Conservation (phyloP, 2,797 vertebrate genomes). For the Schizothorax lantsangensis region DNA sequence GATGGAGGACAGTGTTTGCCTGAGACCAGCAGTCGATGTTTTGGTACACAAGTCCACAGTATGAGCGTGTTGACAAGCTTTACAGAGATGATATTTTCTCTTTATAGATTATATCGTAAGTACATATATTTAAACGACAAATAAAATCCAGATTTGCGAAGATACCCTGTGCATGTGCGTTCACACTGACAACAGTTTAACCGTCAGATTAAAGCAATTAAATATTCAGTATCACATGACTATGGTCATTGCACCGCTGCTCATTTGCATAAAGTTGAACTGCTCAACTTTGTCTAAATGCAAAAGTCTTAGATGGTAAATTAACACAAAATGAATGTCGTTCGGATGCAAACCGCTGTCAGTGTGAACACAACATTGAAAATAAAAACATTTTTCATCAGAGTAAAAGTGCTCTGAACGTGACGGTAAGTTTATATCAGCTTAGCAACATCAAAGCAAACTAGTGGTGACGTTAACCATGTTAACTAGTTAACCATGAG, state of each 20-base stretch:
- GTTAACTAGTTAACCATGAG: conserved; percentile 22
- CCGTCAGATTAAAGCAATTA: not conserved
- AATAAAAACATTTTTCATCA: not conserved
- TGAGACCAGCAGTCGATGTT: conserved; percentile 31
- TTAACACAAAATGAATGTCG: too few species aligned
- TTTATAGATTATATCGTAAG: not conserved
- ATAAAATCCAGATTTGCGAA: conserved; percentile 61
- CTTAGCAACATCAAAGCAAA: conserved; percentile 11
- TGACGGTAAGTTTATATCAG: not conserved
- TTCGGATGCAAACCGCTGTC: not conserved
- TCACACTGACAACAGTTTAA: not conserved
- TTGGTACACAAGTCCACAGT: conserved; percentile 20
- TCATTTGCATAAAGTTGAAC: conserved; percentile 7
- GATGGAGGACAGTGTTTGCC: not conserved
- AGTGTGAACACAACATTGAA: not conserved
- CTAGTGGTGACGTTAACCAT: not conserved
- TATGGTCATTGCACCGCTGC: not conserved
- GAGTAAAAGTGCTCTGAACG: conserved; percentile 68
- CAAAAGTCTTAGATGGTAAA: not conserved
- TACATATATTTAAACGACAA: conserved; percentile 36
- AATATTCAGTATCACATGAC: not conserved
- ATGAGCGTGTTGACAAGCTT: not conserved
- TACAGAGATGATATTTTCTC: not conserved
- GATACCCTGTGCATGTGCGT: conserved; percentile 20
- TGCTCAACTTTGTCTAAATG: not conserved